Evolutionary conservation across 1,140 invertebrate species (phyloP).

Genomic region (Zaprionus vittiger): DNA sequence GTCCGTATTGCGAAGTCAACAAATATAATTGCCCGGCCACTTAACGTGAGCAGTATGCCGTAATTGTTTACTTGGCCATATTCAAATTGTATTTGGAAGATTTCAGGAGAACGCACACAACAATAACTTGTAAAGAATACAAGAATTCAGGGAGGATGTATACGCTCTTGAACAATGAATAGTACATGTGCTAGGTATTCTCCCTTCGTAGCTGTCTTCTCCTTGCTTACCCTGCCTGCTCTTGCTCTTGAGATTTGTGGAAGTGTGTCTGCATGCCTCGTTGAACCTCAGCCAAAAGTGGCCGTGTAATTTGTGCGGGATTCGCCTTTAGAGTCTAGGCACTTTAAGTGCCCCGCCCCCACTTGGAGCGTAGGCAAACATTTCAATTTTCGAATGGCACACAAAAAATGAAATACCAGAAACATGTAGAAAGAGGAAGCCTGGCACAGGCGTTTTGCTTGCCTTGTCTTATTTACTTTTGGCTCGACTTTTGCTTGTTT

Average conservation of each 20-base stretch:
- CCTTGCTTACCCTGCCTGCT: too few species aligned
- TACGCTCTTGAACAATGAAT: slow-evolving; percentile 1
- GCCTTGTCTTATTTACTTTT: slow-evolving; percentile 70
- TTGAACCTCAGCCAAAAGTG: slow-evolving; percentile 73
- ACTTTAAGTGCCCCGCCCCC: slow-evolving; percentile 59
- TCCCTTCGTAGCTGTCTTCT: neutral
- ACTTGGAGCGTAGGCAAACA: slow-evolving; percentile 64
- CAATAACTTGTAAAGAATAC: slow-evolving; percentile 16
- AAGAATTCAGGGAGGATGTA: slow-evolving; percentile 1
- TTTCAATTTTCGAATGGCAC: slow-evolving; percentile 77
- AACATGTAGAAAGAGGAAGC: neutral
- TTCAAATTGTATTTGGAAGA: slow-evolving; percentile 65
- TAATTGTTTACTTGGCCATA: slow-evolving; percentile 70
- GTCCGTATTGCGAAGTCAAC: slow-evolving; percentile 13
- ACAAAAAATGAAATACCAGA: slow-evolving; percentile 16
- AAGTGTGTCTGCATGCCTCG: slow-evolving; percentile 63
- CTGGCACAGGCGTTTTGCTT: slow-evolving; percentile 22
- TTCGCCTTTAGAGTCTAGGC: slow-evolving; percentile 49
- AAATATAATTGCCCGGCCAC: slow-evolving; percentile 60
- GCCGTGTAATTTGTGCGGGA: slow-evolving; percentile 73
- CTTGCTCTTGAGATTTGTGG: slow-evolving; percentile 31
- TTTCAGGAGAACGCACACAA: slow-evolving; percentile 26
- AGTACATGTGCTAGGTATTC: slow-evolving; percentile 19
- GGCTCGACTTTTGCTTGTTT: slow-evolving; percentile 37
- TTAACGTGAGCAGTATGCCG: slow-evolving; percentile 24